These are phyloP conservation scores for Temnothorax ravouxi DNA, from an alignment of 2,888 invertebrate species.

Conservation along the genomic window DNA sequence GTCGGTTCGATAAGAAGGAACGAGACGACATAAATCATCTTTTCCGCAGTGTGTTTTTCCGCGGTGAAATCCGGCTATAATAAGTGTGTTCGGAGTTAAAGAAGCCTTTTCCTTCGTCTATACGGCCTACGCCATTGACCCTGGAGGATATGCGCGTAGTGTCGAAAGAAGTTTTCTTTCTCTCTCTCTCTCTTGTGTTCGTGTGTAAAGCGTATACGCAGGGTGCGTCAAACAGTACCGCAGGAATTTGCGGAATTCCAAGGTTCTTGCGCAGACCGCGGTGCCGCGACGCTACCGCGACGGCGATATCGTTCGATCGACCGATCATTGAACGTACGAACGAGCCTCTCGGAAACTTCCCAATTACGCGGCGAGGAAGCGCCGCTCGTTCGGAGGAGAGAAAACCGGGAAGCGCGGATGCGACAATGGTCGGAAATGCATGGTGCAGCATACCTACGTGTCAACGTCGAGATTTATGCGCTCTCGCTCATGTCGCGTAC, in stretches of 20 bases:
- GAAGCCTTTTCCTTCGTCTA: slow-evolving; percentile 29
- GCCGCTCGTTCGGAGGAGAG: slow-evolving; percentile 24
- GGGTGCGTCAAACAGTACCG: slow-evolving; percentile 71
- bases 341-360: slow-evolving; percentile 62
- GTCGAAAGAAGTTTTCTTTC: slow-evolving; percentile 64
- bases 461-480: slow-evolving; percentile 41
- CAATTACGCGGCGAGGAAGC: slow-evolving; percentile 66
- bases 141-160: slow-evolving; percentile 46
- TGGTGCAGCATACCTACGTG: not conserved
- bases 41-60: not conserved
- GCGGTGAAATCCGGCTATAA: not conserved
- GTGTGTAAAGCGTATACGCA: slow-evolving; percentile 53
- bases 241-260: slow-evolving; percentile 71
- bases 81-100: not conserved
- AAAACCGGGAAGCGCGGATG: slow-evolving; percentile 34
- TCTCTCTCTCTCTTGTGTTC: slow-evolving; percentile 10
- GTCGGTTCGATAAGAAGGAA: too few species aligned
- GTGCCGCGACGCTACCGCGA: slow-evolving; percentile 39
- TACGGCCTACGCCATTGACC: slow-evolving; percentile 59
- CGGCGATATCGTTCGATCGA: slow-evolving; percentile 66
- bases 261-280: slow-evolving; percentile 61
- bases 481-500: slow-evolving; percentile 1
- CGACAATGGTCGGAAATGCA: slow-evolving; percentile 40
- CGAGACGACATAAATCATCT: too few species aligned
- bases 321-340: slow-evolving; percentile 17